Evolutionary conservation across 23 tunicate species (phyloP), one percentile per base, ranked within the genome.

Genomic region (Phallusia fumigata): DNA sequence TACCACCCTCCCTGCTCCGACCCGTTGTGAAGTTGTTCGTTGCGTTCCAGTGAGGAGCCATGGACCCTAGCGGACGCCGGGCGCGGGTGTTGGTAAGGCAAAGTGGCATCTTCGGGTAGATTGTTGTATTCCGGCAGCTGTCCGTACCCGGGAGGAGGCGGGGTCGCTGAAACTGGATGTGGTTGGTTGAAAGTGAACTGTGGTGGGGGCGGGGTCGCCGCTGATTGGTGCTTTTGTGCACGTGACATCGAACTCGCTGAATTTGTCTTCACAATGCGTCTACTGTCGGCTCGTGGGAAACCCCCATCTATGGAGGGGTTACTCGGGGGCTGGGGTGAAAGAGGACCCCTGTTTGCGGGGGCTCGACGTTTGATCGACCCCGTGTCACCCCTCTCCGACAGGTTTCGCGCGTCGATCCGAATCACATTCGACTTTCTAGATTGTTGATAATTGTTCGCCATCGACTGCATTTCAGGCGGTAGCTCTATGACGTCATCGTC

Each of bases 331-430:
- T 83, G 45, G 40, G 52, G 76, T 21, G 86, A 65, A 35, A 83
- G 26, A 34, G 77, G 52, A 11, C 50, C 74, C 45, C 49, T 74
- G 26, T 33, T 34, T 6, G 79, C 19, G 13, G 86, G 77, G n/a
- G 76, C 76, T 22, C 35, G 36, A 21, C 78, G 53, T 32, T 49
- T 52, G 0, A 47, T 30, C 35, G 76, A 51, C 26, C 74, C 78
- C 26, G 33, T 31, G 26, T 35, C 76, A 18, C 10, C 40, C 24
- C 50, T n/a, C n/a, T 84, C 88, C 16, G 88, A 77, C 52, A 47
- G 31, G 0, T 76, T 77, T 0, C 88, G 53, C 26, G 88, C 88
- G 77, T 84, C 88, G 15, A 84, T 84, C 8, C 88, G 50, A 28
- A 84, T 84, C 47, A 84, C 88, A 11, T 40, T 76, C 36, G 88